Evolutionary conservation across 2,797 vertebrate species (phyloP).

Genomic region (Emydoidea blandingii): DNA sequence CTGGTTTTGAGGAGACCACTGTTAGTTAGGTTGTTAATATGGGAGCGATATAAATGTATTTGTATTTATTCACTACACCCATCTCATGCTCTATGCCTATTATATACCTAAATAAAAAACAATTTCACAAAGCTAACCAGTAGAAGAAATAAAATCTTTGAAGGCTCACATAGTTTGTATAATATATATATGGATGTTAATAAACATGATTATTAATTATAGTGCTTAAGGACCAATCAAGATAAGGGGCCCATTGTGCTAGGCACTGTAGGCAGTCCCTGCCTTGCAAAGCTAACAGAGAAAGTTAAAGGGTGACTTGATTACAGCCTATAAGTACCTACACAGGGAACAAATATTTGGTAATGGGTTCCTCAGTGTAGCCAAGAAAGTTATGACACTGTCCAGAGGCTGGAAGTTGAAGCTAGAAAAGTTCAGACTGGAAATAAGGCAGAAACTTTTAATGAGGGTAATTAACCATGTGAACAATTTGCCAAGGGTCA

Average conservation of each 20-base stretch:
- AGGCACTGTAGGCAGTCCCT: neutral
- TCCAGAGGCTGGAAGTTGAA: neutral
- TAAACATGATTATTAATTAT: neutral
- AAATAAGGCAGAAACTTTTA: neutral
- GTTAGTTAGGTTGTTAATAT: neutral
- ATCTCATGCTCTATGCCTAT: neutral
- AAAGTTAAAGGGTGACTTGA: neutral
- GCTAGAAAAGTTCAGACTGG: neutral
- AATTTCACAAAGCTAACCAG: neutral
- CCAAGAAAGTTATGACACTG: neutral
- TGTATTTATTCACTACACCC: neutral
- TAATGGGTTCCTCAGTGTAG: neutral
- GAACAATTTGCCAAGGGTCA: neutral
- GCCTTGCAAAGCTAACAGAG: neutral
- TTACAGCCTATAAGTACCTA: neutral
- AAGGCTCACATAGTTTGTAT: neutral
- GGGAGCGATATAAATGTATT: neutral
- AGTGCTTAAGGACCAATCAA: neutral
- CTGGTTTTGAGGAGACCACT: neutral
- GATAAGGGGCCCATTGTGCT: neutral
- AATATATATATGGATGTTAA: neutral
- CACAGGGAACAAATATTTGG: neutral
- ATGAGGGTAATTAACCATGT: neutral
- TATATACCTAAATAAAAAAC: neutral
- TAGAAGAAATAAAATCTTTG: neutral